phyloP scores from a whole-genome alignment of 2,113 vertebrate species.

The Uropsilus gracilis region DNA sequence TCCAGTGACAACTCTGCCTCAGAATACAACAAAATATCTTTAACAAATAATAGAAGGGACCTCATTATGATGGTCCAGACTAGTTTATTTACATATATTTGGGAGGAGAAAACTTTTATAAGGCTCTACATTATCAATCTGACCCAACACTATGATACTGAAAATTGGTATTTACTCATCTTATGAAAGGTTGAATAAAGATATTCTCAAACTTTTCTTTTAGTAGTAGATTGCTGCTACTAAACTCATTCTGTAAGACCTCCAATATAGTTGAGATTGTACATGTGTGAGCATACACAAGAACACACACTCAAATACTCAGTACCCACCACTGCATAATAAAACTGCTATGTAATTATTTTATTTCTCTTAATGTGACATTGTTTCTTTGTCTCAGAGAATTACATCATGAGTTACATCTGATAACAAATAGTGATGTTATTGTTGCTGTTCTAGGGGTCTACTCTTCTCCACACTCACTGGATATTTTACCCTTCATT shows the following conservation, averaged over 20 bases:
- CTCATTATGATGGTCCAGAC: not conserved
- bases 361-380: not conserved
- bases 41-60: not conserved
- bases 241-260: not conserved
- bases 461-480: not conserved
- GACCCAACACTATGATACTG: not conserved
- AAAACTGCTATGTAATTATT: not conserved
- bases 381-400: not conserved
- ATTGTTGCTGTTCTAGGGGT: not conserved
- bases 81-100: not conserved
- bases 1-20: not conserved
- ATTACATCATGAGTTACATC: not conserved
- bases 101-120: not conserved
- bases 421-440: not conserved
- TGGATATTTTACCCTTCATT: not conserved
- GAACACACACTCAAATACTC: not conserved
- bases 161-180: not conserved
- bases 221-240: not conserved
- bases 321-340: not conserved
- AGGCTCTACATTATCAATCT: not conserved
- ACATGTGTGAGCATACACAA: not conserved
- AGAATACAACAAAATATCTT: not conserved
- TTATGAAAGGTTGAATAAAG: not conserved
- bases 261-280: not conserved
- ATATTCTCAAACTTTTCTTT: not conserved